Base-by-base conservation (phyloP, 1,140 invertebrate species). In the Formica exsecta region DNA sequence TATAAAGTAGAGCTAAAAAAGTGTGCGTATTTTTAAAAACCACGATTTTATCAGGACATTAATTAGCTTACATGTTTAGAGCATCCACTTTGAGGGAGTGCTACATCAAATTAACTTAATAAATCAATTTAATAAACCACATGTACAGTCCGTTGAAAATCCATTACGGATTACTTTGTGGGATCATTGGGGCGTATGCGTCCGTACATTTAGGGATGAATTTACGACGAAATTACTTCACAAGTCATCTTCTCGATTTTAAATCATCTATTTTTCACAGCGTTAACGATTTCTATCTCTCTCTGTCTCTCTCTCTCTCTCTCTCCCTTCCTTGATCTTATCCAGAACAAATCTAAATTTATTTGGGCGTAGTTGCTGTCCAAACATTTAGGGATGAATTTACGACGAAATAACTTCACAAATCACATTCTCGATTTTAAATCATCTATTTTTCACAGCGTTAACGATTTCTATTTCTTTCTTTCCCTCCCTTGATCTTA, bases 101-200 rank as follows among this genome's bases (percentile, higher is more conserved):
- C 11, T 62, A 25, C 41, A 9, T 65, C 41, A 77, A 66, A 79
- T 79, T 79, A 79, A 79, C 51, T 66, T 66, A 32, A 32, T 36
- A 65, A 65, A 51, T 79, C 44, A 36, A 66, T 54, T 79, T 71
- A 29, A 16, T 16, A 66, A 41, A 54, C 7, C 16, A 62, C 44
- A 13, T 44, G 13, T 16, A 22, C 66, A 48, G 73, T 51, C 75
- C 19, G 36, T 65, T 65, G 29, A 41, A 38, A 36, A 73, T 36
- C 9, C 13, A 29, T 75, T 61, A 25, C 36, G 32, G 11, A 22
- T n/a, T 74, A 22, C 36, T n/a, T n/a, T 38, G 32, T 8, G 32
- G 19, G 22, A 9, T 36, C 29, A 62, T 65, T 32, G 61, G 29
- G 0, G 61, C 8, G 41, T 48, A 25, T 11, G 41, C n/a, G 38